Percentiles rank a stretch among this genome's conserved stretches.
phyloP scores from a whole-genome alignment of 2,113 vertebrate genomes.

The Gymnogyps californianus region DNA sequence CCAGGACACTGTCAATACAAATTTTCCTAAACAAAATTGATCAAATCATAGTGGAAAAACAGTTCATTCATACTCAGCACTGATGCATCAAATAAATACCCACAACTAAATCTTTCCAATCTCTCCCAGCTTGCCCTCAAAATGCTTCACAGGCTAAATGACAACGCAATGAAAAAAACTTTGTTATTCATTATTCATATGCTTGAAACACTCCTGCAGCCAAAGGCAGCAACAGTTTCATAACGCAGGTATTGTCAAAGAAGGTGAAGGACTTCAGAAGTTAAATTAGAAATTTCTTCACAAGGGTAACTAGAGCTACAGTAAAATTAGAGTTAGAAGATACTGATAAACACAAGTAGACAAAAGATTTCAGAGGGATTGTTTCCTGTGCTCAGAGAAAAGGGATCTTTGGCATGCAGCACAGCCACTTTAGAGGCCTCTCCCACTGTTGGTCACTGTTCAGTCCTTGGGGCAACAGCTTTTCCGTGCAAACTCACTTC shows the following conservation, averaged over 20 bases:
- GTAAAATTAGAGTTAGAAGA: neutral
- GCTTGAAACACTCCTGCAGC: neutral
- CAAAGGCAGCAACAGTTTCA: neutral
- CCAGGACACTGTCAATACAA: neutral
- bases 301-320: neutral
- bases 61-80: neutral
- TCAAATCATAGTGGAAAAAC: neutral
- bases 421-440: neutral
- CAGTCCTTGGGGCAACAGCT: neutral
- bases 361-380: neutral
- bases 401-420: neutral
- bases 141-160: neutral
- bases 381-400: neutral
- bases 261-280: neutral
- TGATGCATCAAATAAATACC: neutral
- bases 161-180: neutral
- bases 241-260: neutral
- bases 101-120: neutral
- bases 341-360: neutral
- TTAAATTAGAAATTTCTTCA: constrained; percentile 18
- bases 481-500: constrained; percentile 27
- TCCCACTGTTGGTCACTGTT: neutral
- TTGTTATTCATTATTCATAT: neutral
- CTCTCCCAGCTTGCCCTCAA: neutral
- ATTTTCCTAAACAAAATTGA: neutral